phyloP scores from a whole-genome alignment of 1,140 invertebrate genomes.

The Ceratina calcarata region DNA sequence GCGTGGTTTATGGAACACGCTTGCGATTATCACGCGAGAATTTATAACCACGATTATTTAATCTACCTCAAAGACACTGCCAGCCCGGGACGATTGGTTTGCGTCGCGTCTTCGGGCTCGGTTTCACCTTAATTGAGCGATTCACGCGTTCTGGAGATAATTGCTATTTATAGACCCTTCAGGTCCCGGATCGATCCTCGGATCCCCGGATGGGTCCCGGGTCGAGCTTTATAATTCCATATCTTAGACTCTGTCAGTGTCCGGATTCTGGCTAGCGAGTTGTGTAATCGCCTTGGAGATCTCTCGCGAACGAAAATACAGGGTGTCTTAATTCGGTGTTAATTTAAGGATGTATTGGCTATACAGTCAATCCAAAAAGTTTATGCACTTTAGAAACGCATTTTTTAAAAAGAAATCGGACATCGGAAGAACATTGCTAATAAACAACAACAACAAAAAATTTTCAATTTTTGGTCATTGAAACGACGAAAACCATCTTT shows the following conservation, averaged over 20 bases:
- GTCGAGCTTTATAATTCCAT: not conserved
- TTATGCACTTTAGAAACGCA: too few species aligned
- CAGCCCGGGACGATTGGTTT: not conserved
- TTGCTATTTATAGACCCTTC: conserved; percentile 7
- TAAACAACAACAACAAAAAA: too few species aligned
- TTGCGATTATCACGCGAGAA: conserved; percentile 14
- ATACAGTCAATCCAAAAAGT: too few species aligned
- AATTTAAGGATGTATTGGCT: too few species aligned
- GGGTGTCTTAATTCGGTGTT: not conserved
- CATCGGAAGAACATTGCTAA: too few species aligned
- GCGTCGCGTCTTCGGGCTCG: not conserved
- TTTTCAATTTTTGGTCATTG: too few species aligned
- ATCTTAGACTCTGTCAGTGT: not conserved
- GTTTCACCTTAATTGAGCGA: conserved; percentile 30
- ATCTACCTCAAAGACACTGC: not conserved
- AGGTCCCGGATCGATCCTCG: not conserved
- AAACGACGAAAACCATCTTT: not conserved
- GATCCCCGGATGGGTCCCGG: too few species aligned
- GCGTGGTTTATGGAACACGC: not conserved
- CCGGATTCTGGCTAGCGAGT: not conserved
- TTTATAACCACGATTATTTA: conserved; percentile 13
- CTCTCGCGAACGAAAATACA: not conserved
- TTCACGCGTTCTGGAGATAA: conserved; percentile 5
- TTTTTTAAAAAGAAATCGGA: too few species aligned
- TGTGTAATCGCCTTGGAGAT: not conserved